phyloP scores from a whole-genome alignment of 2,888 invertebrate genomes.

The Zele albiditarsus region DNA sequence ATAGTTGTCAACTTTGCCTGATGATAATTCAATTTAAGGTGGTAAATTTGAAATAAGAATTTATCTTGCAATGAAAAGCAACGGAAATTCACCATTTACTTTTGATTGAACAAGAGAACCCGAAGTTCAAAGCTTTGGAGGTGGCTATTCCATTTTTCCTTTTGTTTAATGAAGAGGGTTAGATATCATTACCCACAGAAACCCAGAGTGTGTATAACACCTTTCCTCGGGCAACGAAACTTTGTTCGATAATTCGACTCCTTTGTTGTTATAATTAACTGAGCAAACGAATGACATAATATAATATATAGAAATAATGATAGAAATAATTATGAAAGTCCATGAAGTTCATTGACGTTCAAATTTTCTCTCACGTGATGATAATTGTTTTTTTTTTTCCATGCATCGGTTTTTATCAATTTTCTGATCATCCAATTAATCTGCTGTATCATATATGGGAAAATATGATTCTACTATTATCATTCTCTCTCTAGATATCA shows the following conservation, averaged over 20 bases:
- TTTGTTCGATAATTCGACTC: slow-evolving; percentile 24
- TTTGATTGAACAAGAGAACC: neutral
- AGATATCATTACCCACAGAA: neutral
- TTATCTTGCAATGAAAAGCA: neutral
- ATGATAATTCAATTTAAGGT: too few relatives aligned
- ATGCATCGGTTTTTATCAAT: too few relatives aligned
- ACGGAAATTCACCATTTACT: neutral
- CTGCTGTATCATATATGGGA: too few relatives aligned
- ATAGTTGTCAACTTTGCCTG: too few relatives aligned
- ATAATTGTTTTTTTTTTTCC: too few relatives aligned
- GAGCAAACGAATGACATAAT: neutral
- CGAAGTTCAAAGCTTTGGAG: neutral
- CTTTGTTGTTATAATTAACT: slow-evolving; percentile 13
- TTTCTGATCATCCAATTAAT: too few relatives aligned
- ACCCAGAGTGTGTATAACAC: neutral
- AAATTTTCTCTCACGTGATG: too few relatives aligned
- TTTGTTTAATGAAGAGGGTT: neutral
- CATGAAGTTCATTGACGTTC: too few relatives aligned
- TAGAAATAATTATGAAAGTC: neutral
- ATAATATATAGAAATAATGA: neutral
- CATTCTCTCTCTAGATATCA: too few relatives aligned
- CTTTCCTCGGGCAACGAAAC: slow-evolving; percentile 10
- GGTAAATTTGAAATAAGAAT: neutral
- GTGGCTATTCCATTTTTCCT: neutral
- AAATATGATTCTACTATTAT: too few relatives aligned